Base-by-base conservation (phyloP, 2,113 vertebrate species). In the Grammomys dolichurus region DNA sequence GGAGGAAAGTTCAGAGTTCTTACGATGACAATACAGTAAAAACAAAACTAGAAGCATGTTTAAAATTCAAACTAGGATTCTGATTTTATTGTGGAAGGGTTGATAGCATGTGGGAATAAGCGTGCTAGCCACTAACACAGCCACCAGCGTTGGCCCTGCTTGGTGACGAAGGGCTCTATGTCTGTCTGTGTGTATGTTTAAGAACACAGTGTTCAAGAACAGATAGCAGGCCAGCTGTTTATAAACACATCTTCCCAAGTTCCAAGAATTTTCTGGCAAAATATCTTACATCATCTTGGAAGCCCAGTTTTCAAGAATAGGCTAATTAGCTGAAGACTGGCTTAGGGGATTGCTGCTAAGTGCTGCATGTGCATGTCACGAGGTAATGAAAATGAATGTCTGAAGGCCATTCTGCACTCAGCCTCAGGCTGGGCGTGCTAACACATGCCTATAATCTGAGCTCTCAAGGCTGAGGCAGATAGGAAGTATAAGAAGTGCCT, bases 11-110 rank as follows among this genome's bases (percentile, higher is more conserved):
- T 70, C n/a, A 72, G 36, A 82, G 88, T 17, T n/a, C 81, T 80
- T 54, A 94, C 56, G 51, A 81, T 82, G 89, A 81, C 54, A 69
- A 75, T 81, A 73, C 24, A 87, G 56, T 43, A 92, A 92, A 91
- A 85, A 51, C 75, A 87, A 36, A 22, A 67, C 87, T 94, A 63
- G 91, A 92, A 94, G 90, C 17, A 28, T 81, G 40, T 94, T 91
- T 91, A 72, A 92, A 70, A 93, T 90, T 95, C 78, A 65, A 95
- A 89, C 72, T 91, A 86, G 82, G 94, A 73, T 75, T 91, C n/a
- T 58, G 63, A 28, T 40, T 69, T 88, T 72, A 72, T 77, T 91
- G 93, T 31, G 51, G 22, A 72, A 76, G 56, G 36, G 46, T 22
- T 82, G 46, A 86, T 69, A 56, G 51, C 82, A 88, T 33, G 16